These are phyloP conservation scores for Brachionus asplanchnoidis DNA, from an alignment of 1,140 invertebrate genomes.

Conservation along the genomic window DNA sequence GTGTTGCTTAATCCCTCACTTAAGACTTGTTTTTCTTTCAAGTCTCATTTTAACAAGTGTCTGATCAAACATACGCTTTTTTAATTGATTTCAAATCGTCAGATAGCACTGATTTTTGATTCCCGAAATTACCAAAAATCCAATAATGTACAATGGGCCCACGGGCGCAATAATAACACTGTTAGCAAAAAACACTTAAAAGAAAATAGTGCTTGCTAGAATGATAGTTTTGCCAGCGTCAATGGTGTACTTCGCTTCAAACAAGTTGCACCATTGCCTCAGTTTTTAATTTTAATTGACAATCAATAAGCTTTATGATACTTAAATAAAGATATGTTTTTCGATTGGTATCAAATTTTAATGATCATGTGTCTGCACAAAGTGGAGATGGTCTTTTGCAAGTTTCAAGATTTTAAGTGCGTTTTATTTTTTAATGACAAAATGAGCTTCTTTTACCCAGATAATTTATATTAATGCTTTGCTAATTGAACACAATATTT, in stretches of 20 bases:
- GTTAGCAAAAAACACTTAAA: not conserved
- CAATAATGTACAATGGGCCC: constrained; percentile 12
- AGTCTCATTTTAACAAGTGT: not conserved
- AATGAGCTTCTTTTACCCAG: not conserved
- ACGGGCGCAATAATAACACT: not conserved
- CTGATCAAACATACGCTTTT: not conserved
- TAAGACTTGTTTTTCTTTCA: not conserved
- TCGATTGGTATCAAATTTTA: not conserved
- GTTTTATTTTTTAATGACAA: not conserved
- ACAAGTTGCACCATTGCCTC: not conserved
- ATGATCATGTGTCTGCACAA: not conserved
- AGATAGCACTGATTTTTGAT: constrained; percentile 10
- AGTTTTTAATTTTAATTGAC: not conserved
- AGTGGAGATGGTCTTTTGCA: not conserved
- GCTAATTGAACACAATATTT: not conserved
- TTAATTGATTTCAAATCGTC: not conserved
- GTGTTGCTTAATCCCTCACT: not conserved
- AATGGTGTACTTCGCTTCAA: not conserved
- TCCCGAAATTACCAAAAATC: not conserved
- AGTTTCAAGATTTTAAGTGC: not conserved
- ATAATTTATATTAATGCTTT: not conserved
- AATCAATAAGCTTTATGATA: constrained; percentile 4
- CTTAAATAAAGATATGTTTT: not conserved
- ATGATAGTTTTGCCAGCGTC: not conserved
- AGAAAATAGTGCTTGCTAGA: not conserved